Evolutionary conservation across 1,140 invertebrate species (phyloP), one percentile per base, ranked within the genome.

Genomic region (Drosophila equinoxialis): DNA sequence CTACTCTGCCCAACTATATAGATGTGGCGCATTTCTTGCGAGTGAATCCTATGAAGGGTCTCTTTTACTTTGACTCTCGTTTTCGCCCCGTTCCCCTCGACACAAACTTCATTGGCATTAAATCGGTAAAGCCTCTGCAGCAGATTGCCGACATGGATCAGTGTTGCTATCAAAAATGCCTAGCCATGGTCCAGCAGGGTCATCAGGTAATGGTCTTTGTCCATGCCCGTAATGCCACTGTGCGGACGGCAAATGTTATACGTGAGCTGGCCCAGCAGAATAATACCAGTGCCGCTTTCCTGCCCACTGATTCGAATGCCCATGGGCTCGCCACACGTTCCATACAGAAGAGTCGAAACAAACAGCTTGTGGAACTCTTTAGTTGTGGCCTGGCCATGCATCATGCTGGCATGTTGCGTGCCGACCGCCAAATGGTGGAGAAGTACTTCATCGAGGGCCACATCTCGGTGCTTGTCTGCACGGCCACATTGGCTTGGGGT

Each of bases 131-230:
- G 92, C 94, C 95, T 70, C 84, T 96, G 62, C 95, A 97, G 92
- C 96, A 97, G 92, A 93, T 96, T 77, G 93, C 94, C 73, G 95
- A 97, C 85, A 99, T 99, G 96, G 98, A 99, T 92, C 94, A 95
- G 58, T 95, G 98, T 76, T 99, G 98, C 92, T 99, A 99, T 92
- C 96, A 99, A 20, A 98, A 99, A 94, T 96, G 98, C 5, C 78
- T 96, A 0, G 95, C 97, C 11, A 96, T 98, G 94, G 95, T 99
- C 1, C 94, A 95, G 77, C 95, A 97, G 81, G 98, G 97, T 0
- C 96, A 99, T 92, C 98, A 99, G 93, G 98, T 99, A 0, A 99
- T 99, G 97, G 97, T 99, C 0, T 99, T 99, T 93, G 99, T 99
- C 0, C 99, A 99, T 93, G 97, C 98, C 0, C 93, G 99, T 45